phyloP scores from a whole-genome alignment of 2,888 invertebrate species.

The Leptinotarsa rubiginosa region DNA sequence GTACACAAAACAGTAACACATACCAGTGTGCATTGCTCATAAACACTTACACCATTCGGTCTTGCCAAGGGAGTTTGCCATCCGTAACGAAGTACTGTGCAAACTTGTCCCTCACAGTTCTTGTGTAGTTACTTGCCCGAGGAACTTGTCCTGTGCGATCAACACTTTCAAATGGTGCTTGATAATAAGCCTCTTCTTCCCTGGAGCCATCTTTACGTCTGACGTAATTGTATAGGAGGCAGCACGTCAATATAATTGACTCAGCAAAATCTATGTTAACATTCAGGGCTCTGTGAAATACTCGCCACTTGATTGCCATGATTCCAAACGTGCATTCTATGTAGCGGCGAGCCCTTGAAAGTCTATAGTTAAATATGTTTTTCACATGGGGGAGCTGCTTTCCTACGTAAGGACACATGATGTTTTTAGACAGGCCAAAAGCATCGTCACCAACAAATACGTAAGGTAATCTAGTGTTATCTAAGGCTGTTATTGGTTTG shows the following conservation, averaged over 20 bases:
- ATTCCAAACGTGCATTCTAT: slow-evolving; percentile 32
- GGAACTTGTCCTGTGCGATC: background rate
- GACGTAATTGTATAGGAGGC: slow-evolving; percentile 31
- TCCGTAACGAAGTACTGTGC: slow-evolving; percentile 14
- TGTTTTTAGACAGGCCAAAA: slow-evolving; percentile 11
- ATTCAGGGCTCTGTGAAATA: slow-evolving; percentile 28
- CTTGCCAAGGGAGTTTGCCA: slow-evolving; percentile 16
- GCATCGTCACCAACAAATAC: slow-evolving; percentile 18
- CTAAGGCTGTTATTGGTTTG: slow-evolving; percentile 22
- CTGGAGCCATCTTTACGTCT: slow-evolving; percentile 23
- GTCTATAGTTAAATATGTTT: slow-evolving; percentile 17
- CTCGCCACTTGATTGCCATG: slow-evolving; percentile 29
- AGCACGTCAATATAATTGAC: slow-evolving; percentile 22
- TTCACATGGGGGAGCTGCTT: background rate
- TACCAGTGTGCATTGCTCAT: background rate
- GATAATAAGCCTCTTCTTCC: slow-evolving; percentile 9
- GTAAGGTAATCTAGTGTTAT: slow-evolving; percentile 17
- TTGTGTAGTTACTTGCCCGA: slow-evolving; percentile 13
- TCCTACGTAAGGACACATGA: slow-evolving; percentile 19
- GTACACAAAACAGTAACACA: background rate
- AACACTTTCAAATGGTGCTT: slow-evolving; percentile 6
- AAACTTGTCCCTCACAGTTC: slow-evolving; percentile 15
- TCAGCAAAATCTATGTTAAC: slow-evolving; percentile 23
- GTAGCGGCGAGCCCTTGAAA: slow-evolving; percentile 23
- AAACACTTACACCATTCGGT: slow-evolving; percentile 7